A percentile compares a stretch with the other conserved stretches of the same genome.
phyloP scores from a whole-genome alignment of 2,113 vertebrate genomes.

The Acrocephalus arundinaceus region DNA sequence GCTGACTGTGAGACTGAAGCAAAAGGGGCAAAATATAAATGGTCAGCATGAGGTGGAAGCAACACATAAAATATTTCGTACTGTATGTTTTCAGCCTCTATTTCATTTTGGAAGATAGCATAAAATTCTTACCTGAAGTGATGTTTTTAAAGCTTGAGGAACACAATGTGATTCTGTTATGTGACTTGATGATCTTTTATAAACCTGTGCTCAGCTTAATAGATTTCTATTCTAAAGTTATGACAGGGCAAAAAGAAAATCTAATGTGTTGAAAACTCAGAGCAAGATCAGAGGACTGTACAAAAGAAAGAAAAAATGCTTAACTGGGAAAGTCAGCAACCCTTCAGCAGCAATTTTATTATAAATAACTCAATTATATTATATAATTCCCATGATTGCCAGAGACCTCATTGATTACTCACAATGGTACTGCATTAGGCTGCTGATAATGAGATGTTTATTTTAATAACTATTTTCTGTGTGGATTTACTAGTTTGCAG shows the following conservation, averaged over 20 bases:
- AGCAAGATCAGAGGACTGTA: not conserved
- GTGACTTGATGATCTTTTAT: not conserved
- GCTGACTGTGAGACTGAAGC: not conserved
- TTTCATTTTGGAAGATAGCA: not conserved
- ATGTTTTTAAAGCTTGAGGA: not conserved
- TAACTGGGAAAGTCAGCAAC: not conserved
- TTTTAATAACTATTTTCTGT: slow-evolving; percentile 51
- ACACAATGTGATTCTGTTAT: not conserved
- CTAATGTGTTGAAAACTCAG: not conserved
- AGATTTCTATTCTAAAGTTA: slow-evolving; percentile 15
- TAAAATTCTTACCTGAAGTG: not conserved
- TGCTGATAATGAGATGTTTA: slow-evolving; percentile 39
- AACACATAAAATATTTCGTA: fast-evolving
- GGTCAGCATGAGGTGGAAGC: not conserved
- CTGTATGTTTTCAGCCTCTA: not conserved
- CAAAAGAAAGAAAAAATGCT: not conserved
- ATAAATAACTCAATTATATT: slow-evolving; percentile 8
- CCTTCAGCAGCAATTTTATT: not conserved
- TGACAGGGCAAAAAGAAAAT: not conserved
- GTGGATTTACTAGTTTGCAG: slow-evolving; percentile 16
- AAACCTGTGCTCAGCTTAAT: not conserved
- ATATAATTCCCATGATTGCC: slow-evolving; percentile 24
- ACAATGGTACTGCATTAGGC: slow-evolving; percentile 27
- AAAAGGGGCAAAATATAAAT: not conserved
- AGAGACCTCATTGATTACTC: slow-evolving; percentile 45